Base-by-base conservation (phyloP, 2,797 vertebrate genomes). In the Distichodus sexfasciatus region DNA sequence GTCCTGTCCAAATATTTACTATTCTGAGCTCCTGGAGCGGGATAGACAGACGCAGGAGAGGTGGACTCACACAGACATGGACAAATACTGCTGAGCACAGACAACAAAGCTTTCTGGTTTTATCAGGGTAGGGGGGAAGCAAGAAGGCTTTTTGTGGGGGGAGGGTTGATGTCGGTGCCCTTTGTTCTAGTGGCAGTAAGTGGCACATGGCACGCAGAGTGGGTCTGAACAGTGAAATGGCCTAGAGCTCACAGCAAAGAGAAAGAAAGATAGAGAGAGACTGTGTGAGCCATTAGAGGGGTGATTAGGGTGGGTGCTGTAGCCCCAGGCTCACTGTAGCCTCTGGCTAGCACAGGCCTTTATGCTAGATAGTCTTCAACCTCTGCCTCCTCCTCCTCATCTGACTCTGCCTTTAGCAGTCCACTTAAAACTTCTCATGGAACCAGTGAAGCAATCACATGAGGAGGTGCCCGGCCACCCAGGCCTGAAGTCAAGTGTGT, bases 331-430 rank as follows among this genome's bases (percentile, higher is more conserved):
- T 83, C 67, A 3, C 1, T 62, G 75, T 79, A 15, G 86, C 89
- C 79, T 78, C 75, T 73, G 83, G 86, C 85, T 84, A 55, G 74
- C 84, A 77, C 83, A 81, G 84, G 89, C 87, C 92, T 87, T 83
- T 89, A 85, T 82, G 90, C 83, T 84, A 86, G 29, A 86, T 82
- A 87, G 79, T 83, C 72, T 86, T 84, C 84, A 28, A 77, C 29
- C 40, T 63, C 35, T 40, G 31, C 35, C 2, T 63, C 38, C 53
- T 41, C 19, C 40, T 23, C 29, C 17, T 31, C 48, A 28, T 10
- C 24, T 53, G 35, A 67, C 6, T 69, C 19, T 64, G 40, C 26
- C 15, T 29, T 50, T n/a, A 66, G 54, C 28, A 48, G 24, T 53
- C 24, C 36, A 44, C 41, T 66, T 71, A 61, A 43, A 40, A 59